Base-by-base conservation (phyloP, 2,113 vertebrate species). In the Chascanopsetta lugubris region DNA sequence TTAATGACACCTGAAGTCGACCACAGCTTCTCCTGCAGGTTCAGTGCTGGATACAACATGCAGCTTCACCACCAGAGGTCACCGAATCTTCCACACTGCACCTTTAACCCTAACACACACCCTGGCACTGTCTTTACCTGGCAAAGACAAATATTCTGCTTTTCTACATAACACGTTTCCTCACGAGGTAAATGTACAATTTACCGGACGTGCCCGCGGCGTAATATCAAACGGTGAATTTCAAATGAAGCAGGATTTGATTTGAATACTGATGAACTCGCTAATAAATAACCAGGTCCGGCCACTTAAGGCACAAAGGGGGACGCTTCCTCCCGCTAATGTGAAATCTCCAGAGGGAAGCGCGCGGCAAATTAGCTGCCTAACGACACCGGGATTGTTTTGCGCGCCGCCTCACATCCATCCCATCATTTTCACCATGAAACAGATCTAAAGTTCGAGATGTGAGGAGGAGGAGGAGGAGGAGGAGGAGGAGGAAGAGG, bases 231-330 rank as follows among this genome's bases (percentile, higher is more conserved):
- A 47, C 1, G 45, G 46, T 24, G 18, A 27, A 58, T 51, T 63
- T 62, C 18, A n/a, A 3, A n/a, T 51, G 45, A 15, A 21, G 8
- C 40, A 56, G 34, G 13, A 8, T 71, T 22, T 40, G 1, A 60
- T 70, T 47, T 43, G 32, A 65, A 61, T 43, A 12, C 13, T 65
- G n/a, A 70, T 3, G 20, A n/a, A 10, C n/a, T 6, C 32, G n/a
- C n/a, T n/a, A 11, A 9, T 60, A 24, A 62, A 62, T 20, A 43
- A 50, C 15, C 45, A 43, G 25, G 59, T 32, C 24, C 25, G 26
- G 32, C n/a, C 9, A n/a, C 17, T 36, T 18, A 1, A 20, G 3
- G 2, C 2, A 13, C 57, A 17, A 46, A 20, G 10, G 17, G 45
- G 15, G 18, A n/a, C 0, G 9, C 58, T 58, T 50, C 53, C 60